These are phyloP conservation scores for Phymatocera aterrima DNA, from an alignment of 2,888 invertebrate genomes.

Conservation along the genomic window DNA sequence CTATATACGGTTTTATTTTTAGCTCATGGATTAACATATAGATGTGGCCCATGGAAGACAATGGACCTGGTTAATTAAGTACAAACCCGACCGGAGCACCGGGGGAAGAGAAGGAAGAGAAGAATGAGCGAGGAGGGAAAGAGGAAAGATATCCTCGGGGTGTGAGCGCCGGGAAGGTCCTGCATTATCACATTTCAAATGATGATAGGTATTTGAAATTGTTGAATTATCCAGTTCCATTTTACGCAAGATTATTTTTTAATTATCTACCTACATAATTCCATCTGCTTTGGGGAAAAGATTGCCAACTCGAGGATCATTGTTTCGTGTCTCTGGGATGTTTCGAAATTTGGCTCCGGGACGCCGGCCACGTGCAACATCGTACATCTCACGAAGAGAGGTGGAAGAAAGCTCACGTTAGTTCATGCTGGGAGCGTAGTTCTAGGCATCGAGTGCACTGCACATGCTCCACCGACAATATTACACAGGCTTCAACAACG, in stretches of 20 bases:
- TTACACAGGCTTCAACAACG: not conserved
- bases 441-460: constrained; percentile 3
- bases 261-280: too few relatives aligned
- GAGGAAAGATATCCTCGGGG: constrained; percentile 35
- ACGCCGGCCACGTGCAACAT: constrained; percentile 24
- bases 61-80: constrained; percentile 42
- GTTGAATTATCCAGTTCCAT: too few relatives aligned
- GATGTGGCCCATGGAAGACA: constrained; percentile 42
- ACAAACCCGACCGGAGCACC: constrained; percentile 15
- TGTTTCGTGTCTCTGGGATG: not conserved
- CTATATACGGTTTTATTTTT: constrained; percentile 32
- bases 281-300: too few relatives aligned
- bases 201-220: too few relatives aligned
- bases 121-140: constrained; percentile 3
- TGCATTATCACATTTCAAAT: too few relatives aligned
- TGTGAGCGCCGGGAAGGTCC: not conserved
- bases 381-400: not conserved
- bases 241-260: too few relatives aligned
- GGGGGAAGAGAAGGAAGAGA: not conserved
- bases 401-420: not conserved
- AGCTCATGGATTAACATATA: constrained; percentile 39
- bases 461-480: not conserved
- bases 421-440: not conserved
- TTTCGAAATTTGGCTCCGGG: too few relatives aligned
- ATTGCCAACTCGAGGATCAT: not conserved